Base-by-base conservation (phyloP, 2,888 invertebrate genomes). In the Crematogaster levior region DNA sequence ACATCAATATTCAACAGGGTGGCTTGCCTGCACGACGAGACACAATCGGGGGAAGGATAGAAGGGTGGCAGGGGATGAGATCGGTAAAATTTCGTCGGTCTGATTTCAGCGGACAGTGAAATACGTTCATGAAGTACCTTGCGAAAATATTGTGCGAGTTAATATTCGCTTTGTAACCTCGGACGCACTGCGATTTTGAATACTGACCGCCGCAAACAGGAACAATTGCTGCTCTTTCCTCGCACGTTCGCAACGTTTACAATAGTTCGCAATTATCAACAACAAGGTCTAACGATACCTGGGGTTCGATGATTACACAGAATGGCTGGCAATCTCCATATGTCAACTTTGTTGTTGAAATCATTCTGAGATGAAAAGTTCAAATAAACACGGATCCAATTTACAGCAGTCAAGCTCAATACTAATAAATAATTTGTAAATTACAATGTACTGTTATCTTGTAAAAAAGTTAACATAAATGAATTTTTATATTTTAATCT, bases 1-100 rank as follows among this genome's bases (percentile, higher is more conserved):
- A 82, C 83, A 75, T 86, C 75, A 86, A 86, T 87, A 84, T 87
- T 86, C 86, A 86, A 87, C 81, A 70, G 81, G 82, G 73, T 43
- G 53, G 84, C 66, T 87, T 86, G 86, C 83, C 84, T 82, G 30
- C 61, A n/a, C 63, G 65, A 53, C 79, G 82, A 79, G 60, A 61
- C n/a, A 24, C 63, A 48, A 72, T 46, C 40, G 60, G 7, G 12
- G 12, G 12, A 27, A 18, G 46, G 7, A 15, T 1, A 18, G 12
- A 21, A 3, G 27, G 53, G 51, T n/a, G 34, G 21, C 5, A 56
- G 82, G 61, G 18, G 58, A 21, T 30, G 58, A 66, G 58, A 77
- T 58, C 34, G 77, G 43, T 21, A 66, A 66, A 66, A 77, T 75
- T 75, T 63, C 30, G 66, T 53, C 77, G 77, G 53, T 43, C 66